Evolutionary conservation across 2,888 invertebrate species (phyloP).

Genomic region (Lepetodrilus schrolli): DNA sequence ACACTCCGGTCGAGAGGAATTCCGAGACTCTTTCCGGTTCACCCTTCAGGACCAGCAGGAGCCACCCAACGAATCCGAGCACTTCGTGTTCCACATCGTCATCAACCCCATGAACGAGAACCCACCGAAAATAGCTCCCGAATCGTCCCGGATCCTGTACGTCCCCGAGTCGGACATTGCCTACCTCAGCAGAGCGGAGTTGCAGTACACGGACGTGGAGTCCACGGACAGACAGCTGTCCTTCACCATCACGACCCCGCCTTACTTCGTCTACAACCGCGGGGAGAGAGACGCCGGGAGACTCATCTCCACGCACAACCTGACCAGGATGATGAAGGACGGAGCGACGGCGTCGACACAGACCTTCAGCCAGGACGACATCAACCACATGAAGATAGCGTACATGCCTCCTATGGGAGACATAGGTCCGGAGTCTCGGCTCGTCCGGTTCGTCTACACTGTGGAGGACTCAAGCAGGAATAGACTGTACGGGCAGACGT

Average conservation of each 20-base stretch:
- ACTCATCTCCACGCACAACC: constrained; percentile 66
- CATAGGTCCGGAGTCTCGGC: constrained; percentile 69
- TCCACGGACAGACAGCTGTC: constrained; percentile 63
- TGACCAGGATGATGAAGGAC: constrained; percentile 62
- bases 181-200: constrained; percentile 65
- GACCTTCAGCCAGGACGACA: constrained; percentile 73
- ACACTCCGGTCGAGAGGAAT: constrained; percentile 68
- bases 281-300: constrained; percentile 71
- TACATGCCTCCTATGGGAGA: constrained; percentile 73
- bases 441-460: constrained; percentile 69
- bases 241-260: constrained; percentile 71
- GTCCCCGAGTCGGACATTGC: constrained; percentile 71
- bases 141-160: constrained; percentile 63
- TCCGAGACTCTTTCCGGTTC: constrained; percentile 70
- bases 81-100: constrained; percentile 65
- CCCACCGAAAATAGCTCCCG: constrained; percentile 70
- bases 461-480: constrained; percentile 71
- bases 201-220: constrained; percentile 72
- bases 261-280: constrained; percentile 71
- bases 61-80: constrained; percentile 71
- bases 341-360: constrained; percentile 53
- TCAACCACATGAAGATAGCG: constrained; percentile 72
- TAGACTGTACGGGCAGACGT: constrained; percentile 65
- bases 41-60: constrained; percentile 69
- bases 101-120: constrained; percentile 71